These are phyloP conservation scores for Acronicta psi DNA, from an alignment of 2,888 invertebrate species.

Conservation along the genomic window DNA sequence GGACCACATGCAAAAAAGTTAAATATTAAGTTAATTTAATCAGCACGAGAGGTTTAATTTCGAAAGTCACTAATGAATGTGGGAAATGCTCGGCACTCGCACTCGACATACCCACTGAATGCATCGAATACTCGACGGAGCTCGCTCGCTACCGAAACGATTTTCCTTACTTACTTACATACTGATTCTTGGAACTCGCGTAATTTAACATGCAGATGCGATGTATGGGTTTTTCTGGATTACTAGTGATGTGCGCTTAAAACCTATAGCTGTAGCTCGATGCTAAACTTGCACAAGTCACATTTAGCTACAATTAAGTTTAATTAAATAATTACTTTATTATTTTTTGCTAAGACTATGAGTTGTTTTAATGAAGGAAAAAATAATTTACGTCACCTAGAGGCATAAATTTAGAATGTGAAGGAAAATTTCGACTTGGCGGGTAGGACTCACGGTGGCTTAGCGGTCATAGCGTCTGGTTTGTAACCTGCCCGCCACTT, in stretches of 20 bases:
- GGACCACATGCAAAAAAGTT: background rate
- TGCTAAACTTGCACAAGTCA: background rate
- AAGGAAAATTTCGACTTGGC: too few relatives aligned
- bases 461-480: too few relatives aligned
- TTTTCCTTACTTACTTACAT: conserved; percentile 7
- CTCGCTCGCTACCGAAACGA: conserved; percentile 12
- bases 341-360: too few relatives aligned
- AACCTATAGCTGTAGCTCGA: background rate
- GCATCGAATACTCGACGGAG: conserved; percentile 1
- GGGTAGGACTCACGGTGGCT: too few relatives aligned
- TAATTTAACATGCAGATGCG: conserved; percentile 14
- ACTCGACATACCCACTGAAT: background rate
- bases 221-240: background rate
- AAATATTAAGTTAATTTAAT: conserved; percentile 1
- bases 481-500: too few relatives aligned
- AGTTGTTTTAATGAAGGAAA: too few relatives aligned
- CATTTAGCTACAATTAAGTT: too few relatives aligned
- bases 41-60: conserved; percentile 10
- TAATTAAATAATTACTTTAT: too few relatives aligned
- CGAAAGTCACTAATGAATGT: conserved; percentile 3
- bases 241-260: background rate
- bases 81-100: conserved; percentile 10
- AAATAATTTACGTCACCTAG: too few relatives aligned
- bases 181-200: conserved; percentile 13
- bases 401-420: too few relatives aligned